Conservation (phyloP, 2,797 vertebrate species). For the Sebastes taczanowskii region DNA sequence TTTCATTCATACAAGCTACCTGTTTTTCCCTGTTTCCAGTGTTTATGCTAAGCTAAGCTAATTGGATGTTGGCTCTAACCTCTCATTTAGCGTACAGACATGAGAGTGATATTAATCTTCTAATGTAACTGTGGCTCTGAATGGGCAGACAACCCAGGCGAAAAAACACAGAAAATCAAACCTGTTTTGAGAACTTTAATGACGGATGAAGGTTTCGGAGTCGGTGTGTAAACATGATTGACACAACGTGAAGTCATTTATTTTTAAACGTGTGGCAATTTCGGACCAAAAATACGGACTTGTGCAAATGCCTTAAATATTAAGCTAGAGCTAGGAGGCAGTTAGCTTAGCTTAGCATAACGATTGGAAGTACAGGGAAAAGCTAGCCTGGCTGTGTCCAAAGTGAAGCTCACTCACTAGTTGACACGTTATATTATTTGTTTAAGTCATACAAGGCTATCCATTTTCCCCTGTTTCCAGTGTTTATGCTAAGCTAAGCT, state of each 20-base stretch:
- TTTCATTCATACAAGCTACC: not conserved
- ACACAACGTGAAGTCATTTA: too few species aligned
- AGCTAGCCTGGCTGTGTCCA: not conserved
- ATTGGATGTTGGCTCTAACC: not conserved
- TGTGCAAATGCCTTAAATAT: too few species aligned
- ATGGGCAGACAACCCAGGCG: too few species aligned
- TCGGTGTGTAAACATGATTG: too few species aligned
- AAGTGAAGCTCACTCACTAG: not conserved
- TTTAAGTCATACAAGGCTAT: not conserved
- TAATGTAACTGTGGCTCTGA: not conserved
- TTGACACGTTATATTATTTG: not conserved
- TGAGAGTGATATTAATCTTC: not conserved
- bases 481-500: not conserved
- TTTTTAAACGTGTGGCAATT: too few species aligned
- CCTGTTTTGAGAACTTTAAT: too few species aligned
- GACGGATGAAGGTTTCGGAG: too few species aligned
- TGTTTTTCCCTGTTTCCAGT: not conserved
- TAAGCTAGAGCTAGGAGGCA: too few species aligned
- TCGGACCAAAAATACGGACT: too few species aligned
- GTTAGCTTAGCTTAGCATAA: too few species aligned
- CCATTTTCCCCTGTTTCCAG: not conserved
- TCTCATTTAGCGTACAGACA: not conserved
- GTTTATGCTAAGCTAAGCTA: not conserved
- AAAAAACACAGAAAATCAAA: too few species aligned
- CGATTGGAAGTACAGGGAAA: not conserved